phyloP scores from a whole-genome alignment of 2,113 vertebrate genomes.

The Pluvialis apricaria region DNA sequence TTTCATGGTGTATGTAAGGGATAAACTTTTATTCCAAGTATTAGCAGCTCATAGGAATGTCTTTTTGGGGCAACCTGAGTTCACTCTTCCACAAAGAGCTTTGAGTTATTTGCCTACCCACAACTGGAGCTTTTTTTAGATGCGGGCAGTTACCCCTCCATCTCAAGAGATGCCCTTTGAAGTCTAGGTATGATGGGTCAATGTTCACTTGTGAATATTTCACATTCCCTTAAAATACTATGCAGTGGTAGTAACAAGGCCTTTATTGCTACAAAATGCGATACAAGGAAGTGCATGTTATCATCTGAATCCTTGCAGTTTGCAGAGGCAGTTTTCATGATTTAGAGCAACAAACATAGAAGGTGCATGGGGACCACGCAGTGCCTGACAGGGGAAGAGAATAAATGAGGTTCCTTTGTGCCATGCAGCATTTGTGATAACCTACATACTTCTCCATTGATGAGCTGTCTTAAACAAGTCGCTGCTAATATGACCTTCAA shows the following conservation, averaged over 20 bases:
- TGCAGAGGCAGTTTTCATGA: neutral
- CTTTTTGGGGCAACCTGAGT: neutral
- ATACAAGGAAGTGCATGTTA: neutral
- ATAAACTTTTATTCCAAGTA: neutral
- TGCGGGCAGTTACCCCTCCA: neutral
- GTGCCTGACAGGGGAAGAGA: neutral
- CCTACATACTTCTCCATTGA: neutral
- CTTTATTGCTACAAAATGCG: neutral
- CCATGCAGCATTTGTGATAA: neutral
- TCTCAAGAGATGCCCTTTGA: neutral
- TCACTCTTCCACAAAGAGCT: neutral
- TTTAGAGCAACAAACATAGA: neutral
- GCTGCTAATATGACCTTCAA: neutral
- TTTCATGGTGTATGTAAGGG: neutral
- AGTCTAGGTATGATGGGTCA: neutral
- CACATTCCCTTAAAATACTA: neutral
- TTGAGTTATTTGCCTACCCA: neutral
- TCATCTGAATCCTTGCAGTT: neutral
- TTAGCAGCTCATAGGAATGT: neutral
- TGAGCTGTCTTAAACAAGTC: neutral
- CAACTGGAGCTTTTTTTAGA: neutral
- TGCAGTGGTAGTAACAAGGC: neutral
- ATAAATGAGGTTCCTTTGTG: neutral
- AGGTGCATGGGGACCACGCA: neutral
- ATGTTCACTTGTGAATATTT: neutral